Evolutionary conservation across 2,888 invertebrate species (phyloP).

Genomic region (Ophion costatus): DNA sequence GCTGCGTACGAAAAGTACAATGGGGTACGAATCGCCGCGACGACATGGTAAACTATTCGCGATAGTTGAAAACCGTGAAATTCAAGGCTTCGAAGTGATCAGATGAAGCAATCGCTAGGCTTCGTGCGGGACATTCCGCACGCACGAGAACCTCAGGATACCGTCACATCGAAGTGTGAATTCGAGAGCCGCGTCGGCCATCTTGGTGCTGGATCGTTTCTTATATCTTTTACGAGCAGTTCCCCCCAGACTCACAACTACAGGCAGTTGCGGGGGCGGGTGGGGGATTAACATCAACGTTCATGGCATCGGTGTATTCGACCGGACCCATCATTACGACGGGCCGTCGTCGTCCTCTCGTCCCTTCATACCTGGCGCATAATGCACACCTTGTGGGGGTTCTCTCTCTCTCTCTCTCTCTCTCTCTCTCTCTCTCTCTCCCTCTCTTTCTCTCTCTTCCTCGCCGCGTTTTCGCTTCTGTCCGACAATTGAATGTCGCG

Average conservation of each 20-base stretch:
- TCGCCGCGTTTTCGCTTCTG: slow-evolving; percentile 54
- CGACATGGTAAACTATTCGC: no score
- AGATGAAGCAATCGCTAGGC: no score
- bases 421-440: slow-evolving; percentile 26
- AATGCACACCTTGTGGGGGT: background rate
- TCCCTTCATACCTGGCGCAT: slow-evolving; percentile 11
- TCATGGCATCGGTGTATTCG: background rate
- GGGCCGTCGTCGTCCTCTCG: slow-evolving; percentile 7
- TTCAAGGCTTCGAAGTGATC: no score
- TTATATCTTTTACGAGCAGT: slow-evolving; percentile 77
- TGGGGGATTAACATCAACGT: background rate
- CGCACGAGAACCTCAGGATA: no score
- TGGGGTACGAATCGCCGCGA: no score
- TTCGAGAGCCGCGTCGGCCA: slow-evolving; percentile 69
- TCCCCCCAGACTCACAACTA: slow-evolving; percentile 61
- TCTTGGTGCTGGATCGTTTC: slow-evolving; percentile 76
- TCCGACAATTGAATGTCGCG: slow-evolving; percentile 79
- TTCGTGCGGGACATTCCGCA: no score
- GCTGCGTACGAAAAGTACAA: no score
- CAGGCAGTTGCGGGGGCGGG: background rate
- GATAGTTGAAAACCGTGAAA: no score
- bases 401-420: slow-evolving; percentile 18
- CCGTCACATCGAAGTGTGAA: background rate
- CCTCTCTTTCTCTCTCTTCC: slow-evolving; percentile 57
- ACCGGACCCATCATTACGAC: slow-evolving; percentile 23